Conservation (phyloP, 2,888 invertebrate species). For the Diplolepis rosae region DNA sequence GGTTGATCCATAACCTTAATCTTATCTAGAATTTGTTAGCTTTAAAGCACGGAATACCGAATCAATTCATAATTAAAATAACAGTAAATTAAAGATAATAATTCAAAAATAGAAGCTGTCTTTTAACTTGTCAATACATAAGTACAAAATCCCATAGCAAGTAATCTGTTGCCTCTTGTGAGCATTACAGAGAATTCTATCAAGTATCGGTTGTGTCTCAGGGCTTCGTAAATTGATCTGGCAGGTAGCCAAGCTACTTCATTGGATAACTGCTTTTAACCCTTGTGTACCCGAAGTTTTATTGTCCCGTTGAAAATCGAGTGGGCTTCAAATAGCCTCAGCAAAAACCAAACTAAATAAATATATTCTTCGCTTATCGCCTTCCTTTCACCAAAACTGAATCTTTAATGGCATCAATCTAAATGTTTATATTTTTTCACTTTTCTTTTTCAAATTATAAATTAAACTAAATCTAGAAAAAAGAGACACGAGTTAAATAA, state of each 20-base stretch:
- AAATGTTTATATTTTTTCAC: neutral
- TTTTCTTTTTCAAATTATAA: neutral
- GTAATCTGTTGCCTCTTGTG: neutral
- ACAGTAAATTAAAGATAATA: neutral
- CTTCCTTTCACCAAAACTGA: neutral
- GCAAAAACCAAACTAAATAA: constrained; percentile 5
- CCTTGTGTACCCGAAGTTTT: neutral
- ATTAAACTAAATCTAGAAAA: neutral
- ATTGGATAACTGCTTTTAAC: constrained; percentile 2
- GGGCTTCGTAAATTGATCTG: constrained; percentile 1
- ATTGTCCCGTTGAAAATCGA: constrained; percentile 2
- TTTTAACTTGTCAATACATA: neutral
- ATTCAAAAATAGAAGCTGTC: neutral
- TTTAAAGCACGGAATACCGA: too few relatives aligned
- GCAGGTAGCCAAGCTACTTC: constrained; percentile 8
- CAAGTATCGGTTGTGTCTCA: neutral
- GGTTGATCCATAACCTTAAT: too few relatives aligned
- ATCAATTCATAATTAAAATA: too few relatives aligned
- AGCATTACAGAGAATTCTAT: constrained; percentile 12
- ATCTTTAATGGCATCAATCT: neutral
- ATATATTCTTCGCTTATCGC: neutral
- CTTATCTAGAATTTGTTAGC: too few relatives aligned
- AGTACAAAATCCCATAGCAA: neutral
- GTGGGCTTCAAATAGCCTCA: neutral
- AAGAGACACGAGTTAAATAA: too few relatives aligned